A percentile compares a stretch with the other conserved stretches of the same genome.
phyloP scores from a whole-genome alignment of 2,888 invertebrate species.

The Tachystola acroxantha region DNA sequence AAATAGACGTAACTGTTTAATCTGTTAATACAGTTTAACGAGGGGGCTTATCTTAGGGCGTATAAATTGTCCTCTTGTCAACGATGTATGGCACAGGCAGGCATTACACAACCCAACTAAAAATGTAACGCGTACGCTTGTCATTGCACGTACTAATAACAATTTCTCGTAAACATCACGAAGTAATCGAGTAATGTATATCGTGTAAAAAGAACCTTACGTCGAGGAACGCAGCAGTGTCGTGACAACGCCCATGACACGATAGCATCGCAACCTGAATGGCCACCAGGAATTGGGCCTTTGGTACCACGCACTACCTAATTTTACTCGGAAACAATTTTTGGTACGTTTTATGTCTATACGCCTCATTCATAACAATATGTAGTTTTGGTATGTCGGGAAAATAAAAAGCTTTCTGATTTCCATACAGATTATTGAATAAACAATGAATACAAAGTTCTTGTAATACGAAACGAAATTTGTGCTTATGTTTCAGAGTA shows the following conservation, averaged over 20 bases:
- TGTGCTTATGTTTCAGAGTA: too few species aligned
- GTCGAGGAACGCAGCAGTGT: conserved; percentile 41
- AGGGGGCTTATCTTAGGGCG: conserved; percentile 31
- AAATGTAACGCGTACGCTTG: conserved; percentile 36
- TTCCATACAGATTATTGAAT: not conserved
- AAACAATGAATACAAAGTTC: not conserved
- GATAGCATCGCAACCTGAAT: conserved; percentile 52
- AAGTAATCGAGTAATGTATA: conserved; percentile 25
- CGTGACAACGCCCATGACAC: conserved; percentile 54
- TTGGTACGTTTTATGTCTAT: conserved; percentile 28
- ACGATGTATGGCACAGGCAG: too few species aligned
- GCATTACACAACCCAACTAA: too few species aligned
- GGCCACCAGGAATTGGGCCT: conserved; percentile 46
- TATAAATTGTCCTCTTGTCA: conserved; percentile 40
- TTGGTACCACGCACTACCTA: conserved; percentile 27
- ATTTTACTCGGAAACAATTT: conserved; percentile 39
- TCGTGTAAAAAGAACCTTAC: conserved; percentile 36
- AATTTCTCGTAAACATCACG: conserved; percentile 36
- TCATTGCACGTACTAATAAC: conserved; percentile 45
- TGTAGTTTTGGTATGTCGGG: not conserved
- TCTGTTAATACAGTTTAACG: conserved; percentile 11
- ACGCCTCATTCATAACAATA: conserved; percentile 22
- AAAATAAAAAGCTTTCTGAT: not conserved
- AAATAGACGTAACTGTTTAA: not conserved
- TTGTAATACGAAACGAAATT: too few species aligned